These are phyloP conservation scores for Euphonia xanthogaster DNA, from an alignment of 2,797 vertebrate genomes.

Conservation along the genomic window DNA sequence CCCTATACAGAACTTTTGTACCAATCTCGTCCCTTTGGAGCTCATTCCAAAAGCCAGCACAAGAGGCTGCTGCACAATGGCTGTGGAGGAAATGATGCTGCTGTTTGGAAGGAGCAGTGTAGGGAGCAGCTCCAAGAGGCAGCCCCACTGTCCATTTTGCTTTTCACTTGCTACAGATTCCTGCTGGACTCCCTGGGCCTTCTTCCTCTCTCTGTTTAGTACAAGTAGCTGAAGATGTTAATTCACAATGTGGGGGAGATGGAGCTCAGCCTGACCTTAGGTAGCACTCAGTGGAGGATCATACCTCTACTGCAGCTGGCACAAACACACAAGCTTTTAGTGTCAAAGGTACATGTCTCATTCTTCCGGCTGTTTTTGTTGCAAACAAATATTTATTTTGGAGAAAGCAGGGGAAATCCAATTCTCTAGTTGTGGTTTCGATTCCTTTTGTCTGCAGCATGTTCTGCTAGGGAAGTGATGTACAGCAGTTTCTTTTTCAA, in stretches of 20 bases:
- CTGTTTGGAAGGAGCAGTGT: not conserved
- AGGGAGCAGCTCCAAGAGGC: not conserved
- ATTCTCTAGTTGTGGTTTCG: slow-evolving; percentile 62
- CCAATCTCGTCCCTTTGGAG: not conserved
- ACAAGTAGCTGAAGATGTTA: not conserved
- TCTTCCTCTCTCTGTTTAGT: not conserved
- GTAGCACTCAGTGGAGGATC: not conserved
- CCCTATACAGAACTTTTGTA: not conserved
- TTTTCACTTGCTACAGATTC: not conserved
- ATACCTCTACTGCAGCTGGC: slow-evolving; percentile 38
- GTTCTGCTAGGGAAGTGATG: slow-evolving; percentile 61
- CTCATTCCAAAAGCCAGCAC: not conserved
- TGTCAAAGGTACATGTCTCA: slow-evolving; percentile 37
- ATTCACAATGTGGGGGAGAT: not conserved
- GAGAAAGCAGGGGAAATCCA: slow-evolving; percentile 67
- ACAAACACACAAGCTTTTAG: slow-evolving; percentile 56
- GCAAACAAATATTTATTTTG: slow-evolving; percentile 69
- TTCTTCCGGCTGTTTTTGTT: slow-evolving; percentile 55
- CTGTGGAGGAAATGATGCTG: not conserved
- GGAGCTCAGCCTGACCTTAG: slow-evolving; percentile 1
- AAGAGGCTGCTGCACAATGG: not conserved
- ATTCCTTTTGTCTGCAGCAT: slow-evolving; percentile 64
- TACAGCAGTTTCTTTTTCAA: slow-evolving; percentile 60
- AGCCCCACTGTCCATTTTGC: not conserved
- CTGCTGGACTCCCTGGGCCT: not conserved